phyloP scores from a whole-genome alignment of 2,113 vertebrate species.

The Charina bottae region DNA sequence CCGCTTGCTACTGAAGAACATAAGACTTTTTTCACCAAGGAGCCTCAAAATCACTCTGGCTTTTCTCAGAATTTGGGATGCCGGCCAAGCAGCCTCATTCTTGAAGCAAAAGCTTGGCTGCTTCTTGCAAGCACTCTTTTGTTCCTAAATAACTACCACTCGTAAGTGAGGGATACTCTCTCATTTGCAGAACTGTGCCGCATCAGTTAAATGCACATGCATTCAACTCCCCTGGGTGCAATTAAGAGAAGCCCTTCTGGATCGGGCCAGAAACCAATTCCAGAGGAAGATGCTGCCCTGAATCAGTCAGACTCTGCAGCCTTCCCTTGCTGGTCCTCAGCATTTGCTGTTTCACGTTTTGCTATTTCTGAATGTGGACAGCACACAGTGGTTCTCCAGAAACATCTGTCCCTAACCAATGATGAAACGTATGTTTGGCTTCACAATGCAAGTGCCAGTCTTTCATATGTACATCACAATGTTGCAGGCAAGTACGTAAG shows the following conservation, averaged over 20 bases:
- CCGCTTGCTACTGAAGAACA: not conserved
- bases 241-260: not conserved
- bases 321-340: not conserved
- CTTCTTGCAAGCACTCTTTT: not conserved
- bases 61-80: conserved; percentile 15
- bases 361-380: too few relatives aligned
- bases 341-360: not conserved
- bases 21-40: not conserved
- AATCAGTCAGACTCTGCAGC: not conserved
- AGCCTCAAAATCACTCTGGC: not conserved
- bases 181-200: not conserved
- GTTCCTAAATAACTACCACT: not conserved
- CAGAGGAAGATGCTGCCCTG: too few relatives aligned
- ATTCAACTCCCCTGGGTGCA: not conserved
- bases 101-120: not conserved
- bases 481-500: too few relatives aligned
- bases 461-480: too few relatives aligned
- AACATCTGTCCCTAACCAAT: too few relatives aligned
- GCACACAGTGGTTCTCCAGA: too few relatives aligned
- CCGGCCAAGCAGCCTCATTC: not conserved
- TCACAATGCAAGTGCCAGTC: too few relatives aligned
- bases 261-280: not conserved
- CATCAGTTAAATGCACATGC: not conserved
- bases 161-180: conserved; percentile 5
- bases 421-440: too few relatives aligned